phyloP scores from a whole-genome alignment of 2,113 vertebrate species.

The Myotis davidii region DNA sequence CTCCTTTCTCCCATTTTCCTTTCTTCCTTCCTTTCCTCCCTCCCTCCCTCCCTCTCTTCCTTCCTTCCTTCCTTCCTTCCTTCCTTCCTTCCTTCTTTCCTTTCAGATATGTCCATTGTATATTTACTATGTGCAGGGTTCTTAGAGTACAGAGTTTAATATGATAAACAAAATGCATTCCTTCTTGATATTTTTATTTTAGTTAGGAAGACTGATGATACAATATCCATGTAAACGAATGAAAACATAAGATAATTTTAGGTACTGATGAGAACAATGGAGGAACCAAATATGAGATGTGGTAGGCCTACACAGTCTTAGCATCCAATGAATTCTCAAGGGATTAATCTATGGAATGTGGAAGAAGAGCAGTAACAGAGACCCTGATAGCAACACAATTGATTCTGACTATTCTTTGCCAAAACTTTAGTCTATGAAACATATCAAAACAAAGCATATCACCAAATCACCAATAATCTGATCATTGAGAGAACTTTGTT shows the following conservation, averaged over 20 bases:
- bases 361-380: fast-evolving
- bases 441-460: neutral
- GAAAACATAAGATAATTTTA: neutral
- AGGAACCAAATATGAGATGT: neutral
- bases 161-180: neutral
- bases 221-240: neutral
- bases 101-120: neutral
- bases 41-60: no score
- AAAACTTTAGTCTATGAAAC: neutral
- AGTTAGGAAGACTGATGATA: neutral
- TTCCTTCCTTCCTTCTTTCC: neutral
- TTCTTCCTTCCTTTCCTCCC: neutral
- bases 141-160: neutral
- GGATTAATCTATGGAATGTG: neutral
- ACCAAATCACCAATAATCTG: neutral
- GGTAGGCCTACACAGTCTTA: neutral
- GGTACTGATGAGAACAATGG: neutral
- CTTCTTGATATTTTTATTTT: neutral
- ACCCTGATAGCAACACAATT: neutral
- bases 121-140: neutral
- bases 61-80: fast-evolving
- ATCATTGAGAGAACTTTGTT: neutral
- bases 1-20: neutral
- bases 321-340: neutral
- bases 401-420: neutral